phyloP scores from a whole-genome alignment of 1,140 invertebrate species.

The Drosophila melanogaster region DNA sequence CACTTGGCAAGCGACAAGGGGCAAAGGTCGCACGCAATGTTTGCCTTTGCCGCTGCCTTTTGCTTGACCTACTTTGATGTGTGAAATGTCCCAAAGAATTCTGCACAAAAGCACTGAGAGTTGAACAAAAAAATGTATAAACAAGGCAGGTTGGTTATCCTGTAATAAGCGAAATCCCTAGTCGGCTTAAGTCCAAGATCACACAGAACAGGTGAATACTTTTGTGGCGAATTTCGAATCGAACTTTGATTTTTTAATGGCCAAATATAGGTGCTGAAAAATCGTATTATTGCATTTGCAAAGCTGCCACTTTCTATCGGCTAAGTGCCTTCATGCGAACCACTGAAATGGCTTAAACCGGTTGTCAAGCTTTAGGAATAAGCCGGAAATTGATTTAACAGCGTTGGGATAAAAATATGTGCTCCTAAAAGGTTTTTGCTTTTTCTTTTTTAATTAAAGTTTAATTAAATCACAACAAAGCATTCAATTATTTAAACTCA shows the following conservation, averaged over 20 bases:
- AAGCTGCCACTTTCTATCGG: not conserved
- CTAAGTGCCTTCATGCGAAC: not conserved
- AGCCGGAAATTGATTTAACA: not conserved
- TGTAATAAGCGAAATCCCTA: not conserved
- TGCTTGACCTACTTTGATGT: conserved; percentile 81
- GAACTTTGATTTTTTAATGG: not conserved
- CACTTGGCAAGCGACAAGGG: conserved; percentile 65
- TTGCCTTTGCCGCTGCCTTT: conserved; percentile 66
- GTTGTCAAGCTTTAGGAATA: not conserved
- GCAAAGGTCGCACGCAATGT: conserved; percentile 77
- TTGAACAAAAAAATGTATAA: conserved; percentile 11
- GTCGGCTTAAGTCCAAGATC: not conserved
- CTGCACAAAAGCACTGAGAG: conserved; percentile 24
- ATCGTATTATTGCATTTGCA: not conserved
- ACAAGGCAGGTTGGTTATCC: conserved; percentile 5
- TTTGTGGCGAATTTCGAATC: not conserved
- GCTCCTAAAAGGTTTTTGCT: not conserved
- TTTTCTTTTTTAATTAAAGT: conserved; percentile 1
- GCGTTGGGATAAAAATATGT: not conserved
- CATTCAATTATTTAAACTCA: not conserved
- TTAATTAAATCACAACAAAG: not conserved
- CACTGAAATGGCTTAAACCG: not conserved
- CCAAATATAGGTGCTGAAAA: not conserved
- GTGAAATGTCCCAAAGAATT: conserved; percentile 76
- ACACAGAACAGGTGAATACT: not conserved